Conservation (phyloP, 2,797 vertebrate species). For the Ptychadena robeensis region DNA sequence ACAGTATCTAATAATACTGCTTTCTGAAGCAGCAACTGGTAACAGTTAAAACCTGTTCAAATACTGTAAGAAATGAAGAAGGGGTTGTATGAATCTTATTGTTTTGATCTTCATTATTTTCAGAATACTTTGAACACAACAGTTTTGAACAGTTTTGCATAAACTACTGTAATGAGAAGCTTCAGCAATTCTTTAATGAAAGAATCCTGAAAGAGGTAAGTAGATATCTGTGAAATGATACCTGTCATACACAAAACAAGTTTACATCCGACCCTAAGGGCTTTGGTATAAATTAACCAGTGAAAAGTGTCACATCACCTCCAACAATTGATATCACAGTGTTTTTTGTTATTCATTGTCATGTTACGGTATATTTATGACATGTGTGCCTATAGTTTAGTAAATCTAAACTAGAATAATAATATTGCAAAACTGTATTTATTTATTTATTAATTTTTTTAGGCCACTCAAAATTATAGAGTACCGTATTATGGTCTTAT, state of each 20-base stretch:
- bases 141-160: conserved; percentile 99
- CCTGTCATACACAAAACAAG: conserved; percentile 10
- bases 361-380: neutral
- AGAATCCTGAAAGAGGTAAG: conserved; percentile 97
- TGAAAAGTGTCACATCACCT: neutral
- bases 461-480: too few species aligned
- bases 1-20: neutral
- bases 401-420: neutral
- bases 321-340: neutral
- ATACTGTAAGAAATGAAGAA: neutral
- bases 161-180: conserved; percentile 98
- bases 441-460: too few species aligned
- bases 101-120: conserved; percentile 66
- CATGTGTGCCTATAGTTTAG: neutral
- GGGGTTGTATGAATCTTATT: neutral
- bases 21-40: neutral
- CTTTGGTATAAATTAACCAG: neutral
- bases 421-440: too few species aligned
- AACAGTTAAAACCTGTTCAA: neutral
- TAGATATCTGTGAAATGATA: neutral
- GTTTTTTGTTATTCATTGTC: neutral
- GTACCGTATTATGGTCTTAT: too few species aligned
- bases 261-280: neutral
- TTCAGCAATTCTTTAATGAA: conserved; percentile 98
- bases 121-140: conserved; percentile 99